Percentiles rank a stretch among this genome's conserved stretches.
These are phyloP conservation scores for Athrips mouffetella DNA, from an alignment of 2,888 invertebrate species.

Conservation along the genomic window DNA sequence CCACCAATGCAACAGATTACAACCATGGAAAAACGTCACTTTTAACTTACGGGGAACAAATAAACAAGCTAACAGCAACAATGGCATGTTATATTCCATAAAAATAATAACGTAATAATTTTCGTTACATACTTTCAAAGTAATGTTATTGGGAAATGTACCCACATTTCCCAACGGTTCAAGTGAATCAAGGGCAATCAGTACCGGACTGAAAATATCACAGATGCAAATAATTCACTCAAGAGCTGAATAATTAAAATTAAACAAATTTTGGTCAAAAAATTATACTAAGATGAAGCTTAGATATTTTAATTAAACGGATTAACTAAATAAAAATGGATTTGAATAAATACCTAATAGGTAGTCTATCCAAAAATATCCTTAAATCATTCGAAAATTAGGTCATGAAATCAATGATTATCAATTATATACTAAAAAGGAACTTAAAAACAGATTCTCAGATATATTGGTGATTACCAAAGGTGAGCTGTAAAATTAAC, in stretches of 20 bases:
- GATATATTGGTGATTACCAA: background rate
- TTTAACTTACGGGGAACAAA: conserved; percentile 65
- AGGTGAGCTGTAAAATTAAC: no score
- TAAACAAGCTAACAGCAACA: conserved; percentile 52
- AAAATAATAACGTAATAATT: conserved; percentile 23
- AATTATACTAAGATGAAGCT: background rate
- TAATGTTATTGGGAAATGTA: no score
- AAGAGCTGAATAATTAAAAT: conserved; percentile 17
- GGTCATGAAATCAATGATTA: background rate
- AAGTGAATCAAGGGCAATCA: conserved; percentile 61
- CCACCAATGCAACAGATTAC: conserved; percentile 18
- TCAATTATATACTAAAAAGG: background rate
- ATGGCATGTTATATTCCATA: conserved; percentile 34
- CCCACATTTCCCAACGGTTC: conserved; percentile 33
- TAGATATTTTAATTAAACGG: no score
- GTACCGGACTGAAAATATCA: conserved; percentile 70
- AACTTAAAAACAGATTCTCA: background rate
- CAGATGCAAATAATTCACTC: conserved; percentile 63
- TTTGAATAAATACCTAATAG: no score
- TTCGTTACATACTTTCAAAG: background rate
- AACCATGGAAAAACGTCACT: conserved; percentile 28
- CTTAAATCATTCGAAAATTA: background rate
- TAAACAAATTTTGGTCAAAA: background rate
- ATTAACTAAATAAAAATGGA: no score
- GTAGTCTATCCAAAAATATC: no score